A percentile compares a stretch with the other conserved stretches of the same genome.
These are phyloP conservation scores for Eupelmus urozonus DNA, from an alignment of 2,888 invertebrate genomes.

Conservation along the genomic window DNA sequence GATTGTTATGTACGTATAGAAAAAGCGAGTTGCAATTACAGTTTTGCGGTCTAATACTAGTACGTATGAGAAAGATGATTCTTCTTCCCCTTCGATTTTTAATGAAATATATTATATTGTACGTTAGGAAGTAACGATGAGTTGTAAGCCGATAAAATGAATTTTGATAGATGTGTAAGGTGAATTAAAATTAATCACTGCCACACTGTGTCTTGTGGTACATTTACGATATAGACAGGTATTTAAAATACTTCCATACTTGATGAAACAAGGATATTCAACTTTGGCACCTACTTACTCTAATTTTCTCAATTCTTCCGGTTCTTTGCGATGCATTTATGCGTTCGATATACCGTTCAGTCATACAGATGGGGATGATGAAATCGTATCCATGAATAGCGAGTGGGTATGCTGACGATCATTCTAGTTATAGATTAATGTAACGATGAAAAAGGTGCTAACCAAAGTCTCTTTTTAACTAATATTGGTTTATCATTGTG, in stretches of 20 bases:
- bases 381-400: not conserved
- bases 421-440: constrained; percentile 30
- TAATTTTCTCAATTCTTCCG: not conserved
- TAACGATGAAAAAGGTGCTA: constrained; percentile 61
- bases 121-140: constrained; percentile 27
- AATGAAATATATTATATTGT: constrained; percentile 26
- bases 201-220: constrained; percentile 45
- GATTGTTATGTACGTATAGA: constrained; percentile 36
- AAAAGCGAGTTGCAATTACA: not conserved
- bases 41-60: constrained; percentile 24
- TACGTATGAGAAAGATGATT: constrained; percentile 6
- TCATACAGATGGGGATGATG: constrained; percentile 1
- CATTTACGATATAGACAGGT: constrained; percentile 5
- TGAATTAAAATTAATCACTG: constrained; percentile 42
- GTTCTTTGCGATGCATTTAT: constrained; percentile 43
- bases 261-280: no score
- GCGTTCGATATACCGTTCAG: constrained; percentile 30
- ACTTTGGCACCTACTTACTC: not conserved
- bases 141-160: constrained; percentile 21
- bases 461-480: constrained; percentile 61
- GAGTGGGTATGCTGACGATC: constrained; percentile 1
- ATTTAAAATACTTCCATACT: constrained; percentile 24
- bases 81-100: constrained; percentile 10
- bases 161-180: constrained; percentile 55
- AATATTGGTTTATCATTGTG: constrained; percentile 52